Base-by-base conservation (phyloP, 2,888 invertebrate species). In the Drymonia ruficornis region DNA sequence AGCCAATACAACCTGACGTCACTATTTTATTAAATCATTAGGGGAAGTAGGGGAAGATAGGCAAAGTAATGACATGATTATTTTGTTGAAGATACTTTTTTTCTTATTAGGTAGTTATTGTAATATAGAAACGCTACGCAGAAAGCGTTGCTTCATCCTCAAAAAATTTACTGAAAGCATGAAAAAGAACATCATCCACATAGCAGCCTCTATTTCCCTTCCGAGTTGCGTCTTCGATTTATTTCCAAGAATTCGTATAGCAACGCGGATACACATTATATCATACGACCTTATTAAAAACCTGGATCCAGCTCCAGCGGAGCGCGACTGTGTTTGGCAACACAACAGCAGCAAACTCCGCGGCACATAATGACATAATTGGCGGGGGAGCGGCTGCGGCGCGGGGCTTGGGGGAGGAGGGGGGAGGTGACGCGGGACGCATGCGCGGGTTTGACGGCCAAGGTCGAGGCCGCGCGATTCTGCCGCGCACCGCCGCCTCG, bases 381-480 rank as follows among this genome's bases (percentile, higher is more conserved):
- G 91, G 83, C 83, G 83, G 83, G 80, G 81, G 78, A 75, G 74
- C 57, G 65, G 56, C 60, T 9, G 43, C 45, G 45, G 45, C 15
- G 56, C 1, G 64, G 50, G 56, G 66, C 67, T 61, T 70, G 63
- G 60, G 63, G 72, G 73, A 63, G 57, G 66, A 67, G 68, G 69
- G 80, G 79, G 74, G 67, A 76, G 71, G 80, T 59, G 83, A 70
- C 75, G 86, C 85, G 87, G 86, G 85, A 80, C 90, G 91, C 91
- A 90, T 91, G 91, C 91, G 92, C 91, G 83, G 74, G 84, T 91
- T 91, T 92, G 91, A 87, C 90, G 92, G 92, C 92, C 92, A 92
- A 92, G 92, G 92, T 91, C 91, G 91, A 91, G 91, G 92, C 83
- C 87, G 86, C 78, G 84, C 88, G 88, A 91, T 86, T 91, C 90